Evolutionary conservation across 53 echinoderm and acorn worm species (phyloP).

Genomic region (Mesocentrotus franciscanus): DNA sequence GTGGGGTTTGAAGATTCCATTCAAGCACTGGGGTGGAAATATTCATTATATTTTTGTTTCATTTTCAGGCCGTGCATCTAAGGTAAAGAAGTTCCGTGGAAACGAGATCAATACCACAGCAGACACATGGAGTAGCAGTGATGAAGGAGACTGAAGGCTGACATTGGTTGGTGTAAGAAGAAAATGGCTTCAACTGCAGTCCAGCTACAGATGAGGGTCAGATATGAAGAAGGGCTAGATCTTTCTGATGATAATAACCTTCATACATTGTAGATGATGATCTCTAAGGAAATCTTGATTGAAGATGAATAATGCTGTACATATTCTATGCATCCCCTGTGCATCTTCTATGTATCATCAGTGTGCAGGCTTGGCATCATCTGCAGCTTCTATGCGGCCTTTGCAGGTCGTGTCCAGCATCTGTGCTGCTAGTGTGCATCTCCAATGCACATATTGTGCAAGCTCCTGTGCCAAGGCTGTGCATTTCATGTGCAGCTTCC

Average conservation of each 20-base stretch:
- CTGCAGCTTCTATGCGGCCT: too few relatives aligned
- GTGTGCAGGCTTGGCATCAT: background rate
- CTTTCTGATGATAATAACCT: background rate
- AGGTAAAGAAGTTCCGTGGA: conserved; percentile 68
- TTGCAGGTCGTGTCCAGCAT: too few relatives aligned
- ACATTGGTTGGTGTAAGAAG: background rate
- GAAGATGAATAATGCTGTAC: background rate
- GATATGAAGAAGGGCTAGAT: background rate
- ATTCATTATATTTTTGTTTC: background rate
- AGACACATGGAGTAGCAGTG: conserved; percentile 95
- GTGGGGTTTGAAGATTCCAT: background rate
- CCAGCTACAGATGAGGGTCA: background rate
- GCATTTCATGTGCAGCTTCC: too few relatives aligned
- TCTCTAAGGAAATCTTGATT: background rate
- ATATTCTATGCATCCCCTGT: background rate
- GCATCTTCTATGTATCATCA: background rate
- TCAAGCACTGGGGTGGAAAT: too few relatives aligned
- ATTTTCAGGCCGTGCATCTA: background rate
- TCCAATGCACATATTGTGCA: too few relatives aligned
- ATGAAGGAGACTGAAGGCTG: conserved; percentile 70
- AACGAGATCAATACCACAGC: conserved; percentile 71
- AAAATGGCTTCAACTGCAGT: background rate
- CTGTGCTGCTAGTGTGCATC: background rate
- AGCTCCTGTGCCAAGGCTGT: too few relatives aligned
- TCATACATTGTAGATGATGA: background rate